Percentiles rank a stretch among this genome's conserved stretches.
Conservation (phyloP, 2,888 invertebrate species). For the Seira sanloemensis region DNA sequence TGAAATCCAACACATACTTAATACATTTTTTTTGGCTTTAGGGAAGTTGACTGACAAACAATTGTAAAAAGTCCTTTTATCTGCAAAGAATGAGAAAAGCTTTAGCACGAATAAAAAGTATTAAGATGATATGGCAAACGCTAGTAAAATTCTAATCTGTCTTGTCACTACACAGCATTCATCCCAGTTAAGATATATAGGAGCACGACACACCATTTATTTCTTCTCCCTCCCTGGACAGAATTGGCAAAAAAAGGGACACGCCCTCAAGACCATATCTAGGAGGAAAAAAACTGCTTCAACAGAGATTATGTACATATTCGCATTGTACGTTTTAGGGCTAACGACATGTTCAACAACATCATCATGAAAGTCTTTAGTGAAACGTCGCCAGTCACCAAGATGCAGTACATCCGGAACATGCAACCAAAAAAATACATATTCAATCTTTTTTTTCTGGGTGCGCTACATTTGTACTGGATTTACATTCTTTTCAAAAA, state of each 20-base stretch:
- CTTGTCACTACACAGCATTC: slow-evolving; percentile 32
- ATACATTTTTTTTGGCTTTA: slow-evolving; percentile 25
- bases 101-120: background rate
- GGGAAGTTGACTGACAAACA: slow-evolving; percentile 21
- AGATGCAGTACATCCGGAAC: slow-evolving; percentile 21
- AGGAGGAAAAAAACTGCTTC: background rate
- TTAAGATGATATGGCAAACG: background rate
- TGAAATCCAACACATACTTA: background rate
- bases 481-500: too few species aligned
- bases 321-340: background rate
- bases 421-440: background rate
- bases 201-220: background rate
- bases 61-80: background rate
- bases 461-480: background rate
- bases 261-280: slow-evolving; percentile 47
- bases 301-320: background rate
- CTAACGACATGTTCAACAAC: background rate
- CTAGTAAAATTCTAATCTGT: slow-evolving; percentile 24
- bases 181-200: background rate
- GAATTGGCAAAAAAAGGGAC: slow-evolving; percentile 50
- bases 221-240: slow-evolving; percentile 32
- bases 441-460: background rate
- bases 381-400: background rate
- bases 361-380: background rate
- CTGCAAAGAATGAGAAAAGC: background rate